These are phyloP conservation scores for Ophiothrix spiculata DNA, from an alignment of 35 echinoderm and acorn worm species.

Conservation along the genomic window DNA sequence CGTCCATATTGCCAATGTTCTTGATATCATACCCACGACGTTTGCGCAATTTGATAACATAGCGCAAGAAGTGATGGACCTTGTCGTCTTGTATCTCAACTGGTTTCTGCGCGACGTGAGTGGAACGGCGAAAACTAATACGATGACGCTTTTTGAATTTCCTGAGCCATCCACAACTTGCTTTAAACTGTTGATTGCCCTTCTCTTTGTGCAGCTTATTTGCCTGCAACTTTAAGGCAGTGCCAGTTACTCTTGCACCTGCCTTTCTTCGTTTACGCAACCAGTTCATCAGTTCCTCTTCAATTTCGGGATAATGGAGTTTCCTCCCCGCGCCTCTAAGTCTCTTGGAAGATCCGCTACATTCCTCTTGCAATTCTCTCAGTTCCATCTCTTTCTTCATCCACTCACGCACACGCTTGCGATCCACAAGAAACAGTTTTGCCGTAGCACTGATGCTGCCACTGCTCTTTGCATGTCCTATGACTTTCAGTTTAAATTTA, in stretches of 20 bases:
- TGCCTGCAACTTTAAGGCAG: background rate
- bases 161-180: background rate
- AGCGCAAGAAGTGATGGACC: background rate
- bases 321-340: background rate
- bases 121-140: background rate
- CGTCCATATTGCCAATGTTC: conserved; percentile 8
- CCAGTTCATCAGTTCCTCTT: background rate
- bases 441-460: background rate
- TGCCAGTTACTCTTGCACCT: background rate
- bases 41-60: background rate
- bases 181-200: background rate
- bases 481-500: background rate
- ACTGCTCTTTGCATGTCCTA: background rate
- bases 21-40: background rate
- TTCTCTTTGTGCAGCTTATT: background rate
- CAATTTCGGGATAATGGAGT: background rate
- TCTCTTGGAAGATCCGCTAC: background rate
- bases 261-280: background rate
- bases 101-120: background rate
- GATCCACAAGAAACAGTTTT: background rate
- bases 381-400: background rate
- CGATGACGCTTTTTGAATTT: background rate
- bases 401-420: background rate
- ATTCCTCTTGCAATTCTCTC: background rate
- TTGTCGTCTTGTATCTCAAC: background rate